Evolutionary conservation across 1,140 invertebrate genomes (phyloP), one percentile per base, ranked within the genome.

Genomic region (Formica exsecta): DNA sequence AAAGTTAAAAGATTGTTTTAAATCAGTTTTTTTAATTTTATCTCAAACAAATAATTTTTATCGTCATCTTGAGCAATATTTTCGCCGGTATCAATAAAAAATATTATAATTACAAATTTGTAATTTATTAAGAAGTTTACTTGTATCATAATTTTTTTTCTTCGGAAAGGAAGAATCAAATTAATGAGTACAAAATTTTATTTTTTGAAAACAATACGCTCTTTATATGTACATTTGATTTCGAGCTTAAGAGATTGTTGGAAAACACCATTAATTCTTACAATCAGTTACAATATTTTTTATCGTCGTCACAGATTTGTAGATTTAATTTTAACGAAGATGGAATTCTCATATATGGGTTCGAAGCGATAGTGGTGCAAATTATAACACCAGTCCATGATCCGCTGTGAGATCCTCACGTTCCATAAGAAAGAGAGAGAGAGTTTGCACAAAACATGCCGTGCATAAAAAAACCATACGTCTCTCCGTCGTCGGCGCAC

Each of bases 301-400:
- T 19, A 16, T 41, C 38, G 32, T 1, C 32, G 11, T 59, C n/a
- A 19, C 16, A 59, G 9, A 74, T 29, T 25, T 25, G 22, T 41
- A 75, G 36, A 75, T 41, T 61, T 75, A 61, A 59, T 36, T 41
- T 75, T n/a, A 9, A 32, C 32, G 0, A 3, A 59, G 29, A 75
- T 59, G 25, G 3, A 41, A 25, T 9, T 74, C n/a, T 59, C 54
- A 8, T 25, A 22, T 16, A 11, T 54, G 29, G 9, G 2, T 41
- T 61, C 29, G 16, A 25, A 9, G 22, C 59, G 36, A 32, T 61
- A 29, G 32, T 59, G 16, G 51, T 75, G 59, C 54, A 75, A 75
- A 61, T 75, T 77, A 65, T 77, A 64, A 77, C 74, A 38, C n/a
- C 36, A 76, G 38, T 64, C 13, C 57, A n/a, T 1, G 25, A 29